phyloP scores from a whole-genome alignment of 92 coral and sea anemone species.

The Pocillopora meandrina region DNA sequence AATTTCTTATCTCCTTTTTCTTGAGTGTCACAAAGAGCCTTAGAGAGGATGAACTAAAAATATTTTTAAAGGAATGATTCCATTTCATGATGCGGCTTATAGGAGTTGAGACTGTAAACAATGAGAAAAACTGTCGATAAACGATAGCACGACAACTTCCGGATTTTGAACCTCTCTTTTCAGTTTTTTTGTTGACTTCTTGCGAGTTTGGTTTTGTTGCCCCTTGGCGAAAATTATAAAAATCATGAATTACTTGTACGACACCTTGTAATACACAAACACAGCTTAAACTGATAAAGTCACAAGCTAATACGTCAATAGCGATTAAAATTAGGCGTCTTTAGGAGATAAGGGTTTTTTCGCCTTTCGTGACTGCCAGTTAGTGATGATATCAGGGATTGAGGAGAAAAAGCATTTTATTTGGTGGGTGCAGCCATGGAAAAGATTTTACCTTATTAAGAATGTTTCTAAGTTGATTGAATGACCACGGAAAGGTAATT shows the following conservation, averaged over 20 bases:
- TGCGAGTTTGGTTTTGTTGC: background rate
- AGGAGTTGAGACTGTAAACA: background rate
- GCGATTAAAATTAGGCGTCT: conserved; percentile 22
- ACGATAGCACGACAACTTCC: too few species aligned
- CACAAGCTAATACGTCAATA: conserved; percentile 9
- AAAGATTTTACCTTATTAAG: background rate
- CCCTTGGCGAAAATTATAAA: background rate
- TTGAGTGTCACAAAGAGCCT: background rate
- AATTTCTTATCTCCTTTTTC: background rate
- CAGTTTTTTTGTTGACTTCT: background rate
- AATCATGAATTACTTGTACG: background rate
- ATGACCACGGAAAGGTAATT: background rate
- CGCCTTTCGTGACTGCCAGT: background rate
- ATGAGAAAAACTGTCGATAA: too few species aligned
- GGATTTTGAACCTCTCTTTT: too few species aligned
- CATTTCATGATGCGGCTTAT: background rate
- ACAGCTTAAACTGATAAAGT: conserved; percentile 15
- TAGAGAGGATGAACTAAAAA: background rate
- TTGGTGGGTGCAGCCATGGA: background rate
- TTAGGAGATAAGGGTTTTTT: background rate
- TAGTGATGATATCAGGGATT: background rate
- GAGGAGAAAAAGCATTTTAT: background rate
- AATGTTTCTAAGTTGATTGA: background rate
- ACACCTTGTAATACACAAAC: background rate
- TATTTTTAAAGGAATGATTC: background rate